These are phyloP conservation scores for Ellobius talpinus DNA, from an alignment of 2,113 vertebrate genomes.

Conservation along the genomic window DNA sequence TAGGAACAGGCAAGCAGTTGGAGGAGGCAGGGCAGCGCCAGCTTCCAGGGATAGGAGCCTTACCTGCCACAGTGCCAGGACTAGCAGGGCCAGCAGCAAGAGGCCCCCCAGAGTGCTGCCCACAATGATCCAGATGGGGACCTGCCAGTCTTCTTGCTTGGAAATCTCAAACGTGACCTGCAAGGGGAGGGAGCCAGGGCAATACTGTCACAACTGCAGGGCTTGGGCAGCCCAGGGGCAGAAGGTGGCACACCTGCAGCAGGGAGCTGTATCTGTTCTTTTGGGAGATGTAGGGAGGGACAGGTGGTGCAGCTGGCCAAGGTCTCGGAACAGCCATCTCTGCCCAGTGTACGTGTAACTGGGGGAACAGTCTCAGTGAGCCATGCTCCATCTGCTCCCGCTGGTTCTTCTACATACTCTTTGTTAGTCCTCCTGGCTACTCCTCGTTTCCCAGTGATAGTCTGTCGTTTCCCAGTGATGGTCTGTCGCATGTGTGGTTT, in stretches of 20 bases:
- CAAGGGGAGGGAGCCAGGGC: not conserved
- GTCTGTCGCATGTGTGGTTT: not conserved
- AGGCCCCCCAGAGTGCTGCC: constrained; percentile 95
- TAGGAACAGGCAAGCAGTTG: not conserved
- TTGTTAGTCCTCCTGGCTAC: not conserved
- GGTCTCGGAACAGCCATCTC: not conserved
- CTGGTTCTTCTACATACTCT: not conserved
- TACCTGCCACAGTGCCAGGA: constrained; percentile 96
- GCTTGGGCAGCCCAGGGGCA: not conserved
- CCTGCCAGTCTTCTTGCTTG: constrained; percentile 89
- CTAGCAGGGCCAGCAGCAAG: constrained; percentile 93
- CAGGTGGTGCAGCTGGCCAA: not conserved
- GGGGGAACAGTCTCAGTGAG: not conserved
- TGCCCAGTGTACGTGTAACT: too few relatives aligned
- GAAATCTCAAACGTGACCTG: constrained; percentile 94
- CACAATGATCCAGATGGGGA: constrained; percentile 95
- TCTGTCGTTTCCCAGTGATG: not conserved
- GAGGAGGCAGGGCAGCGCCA: not conserved
- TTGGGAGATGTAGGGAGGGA: not conserved
- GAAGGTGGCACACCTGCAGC: not conserved
- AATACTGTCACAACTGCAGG: not conserved
- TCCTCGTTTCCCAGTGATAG: not conserved
- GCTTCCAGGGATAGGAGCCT: not conserved
- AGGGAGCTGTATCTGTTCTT: not conserved
- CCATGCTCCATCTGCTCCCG: too few relatives aligned